These are phyloP conservation scores for Martes martes DNA, from an alignment of 2,113 vertebrate species.

Conservation along the genomic window DNA sequence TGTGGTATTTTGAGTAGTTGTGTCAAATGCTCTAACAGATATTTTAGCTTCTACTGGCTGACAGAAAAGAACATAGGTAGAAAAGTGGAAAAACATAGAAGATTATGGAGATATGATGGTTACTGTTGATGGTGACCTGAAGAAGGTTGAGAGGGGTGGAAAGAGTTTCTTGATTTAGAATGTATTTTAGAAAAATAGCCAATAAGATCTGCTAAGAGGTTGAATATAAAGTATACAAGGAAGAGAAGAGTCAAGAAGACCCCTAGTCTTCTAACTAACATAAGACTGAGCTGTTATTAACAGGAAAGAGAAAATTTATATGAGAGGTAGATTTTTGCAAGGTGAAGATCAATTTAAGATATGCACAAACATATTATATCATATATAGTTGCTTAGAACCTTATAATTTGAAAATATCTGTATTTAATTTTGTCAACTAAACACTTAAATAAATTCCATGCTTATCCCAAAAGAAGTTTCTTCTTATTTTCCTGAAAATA, in stretches of 20 bases:
- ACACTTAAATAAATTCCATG: background rate
- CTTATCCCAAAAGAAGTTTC: background rate
- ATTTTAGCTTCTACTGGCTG: background rate
- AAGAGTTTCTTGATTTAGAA: background rate
- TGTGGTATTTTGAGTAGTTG: background rate
- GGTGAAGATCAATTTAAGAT: background rate
- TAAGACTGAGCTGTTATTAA: background rate
- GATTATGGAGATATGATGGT: background rate
- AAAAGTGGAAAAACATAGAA: background rate
- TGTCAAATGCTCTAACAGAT: background rate
- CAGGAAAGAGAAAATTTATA: background rate
- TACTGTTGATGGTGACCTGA: background rate
- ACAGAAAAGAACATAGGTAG: background rate
- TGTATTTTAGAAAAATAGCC: background rate
- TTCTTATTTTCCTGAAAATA: background rate
- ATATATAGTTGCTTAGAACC: background rate
- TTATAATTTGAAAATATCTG: background rate
- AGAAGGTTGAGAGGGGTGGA: background rate
- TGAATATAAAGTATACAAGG: background rate
- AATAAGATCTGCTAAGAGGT: background rate
- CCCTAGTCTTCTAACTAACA: background rate
- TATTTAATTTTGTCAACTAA: background rate
- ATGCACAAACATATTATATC: background rate
- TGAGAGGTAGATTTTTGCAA: background rate
- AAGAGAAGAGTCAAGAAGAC: background rate